These are phyloP conservation scores for Propithecus deckenii DNA, from an alignment of 2,797 vertebrate species.

Conservation along the genomic window DNA sequence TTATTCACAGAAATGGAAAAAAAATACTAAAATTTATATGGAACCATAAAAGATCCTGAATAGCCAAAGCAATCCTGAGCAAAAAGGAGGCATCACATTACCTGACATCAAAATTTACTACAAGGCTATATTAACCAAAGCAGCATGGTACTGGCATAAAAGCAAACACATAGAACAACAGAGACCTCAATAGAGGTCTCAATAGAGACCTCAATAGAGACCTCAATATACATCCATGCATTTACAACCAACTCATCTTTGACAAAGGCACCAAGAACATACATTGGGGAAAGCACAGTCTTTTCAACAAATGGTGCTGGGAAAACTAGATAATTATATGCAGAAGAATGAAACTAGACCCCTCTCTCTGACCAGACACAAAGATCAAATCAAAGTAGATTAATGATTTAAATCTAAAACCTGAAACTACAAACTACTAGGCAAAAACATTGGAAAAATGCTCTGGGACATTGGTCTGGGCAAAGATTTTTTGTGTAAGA, in stretches of 20 bases:
- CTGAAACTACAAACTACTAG: neutral
- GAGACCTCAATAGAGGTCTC: neutral
- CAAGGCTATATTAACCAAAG: neutral
- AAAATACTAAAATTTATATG: neutral
- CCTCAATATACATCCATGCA: neutral
- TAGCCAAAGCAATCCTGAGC: neutral
- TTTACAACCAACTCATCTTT: neutral
- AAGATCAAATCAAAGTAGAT: neutral
- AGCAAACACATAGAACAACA: neutral
- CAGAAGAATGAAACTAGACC: neutral
- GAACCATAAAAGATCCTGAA: neutral
- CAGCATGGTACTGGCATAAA: neutral
- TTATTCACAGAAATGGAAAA: neutral
- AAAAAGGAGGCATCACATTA: neutral
- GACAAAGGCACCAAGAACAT: neutral
- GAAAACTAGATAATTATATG: neutral
- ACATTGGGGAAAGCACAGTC: neutral
- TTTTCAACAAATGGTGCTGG: neutral
- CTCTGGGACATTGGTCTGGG: neutral
- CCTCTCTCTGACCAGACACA: neutral
- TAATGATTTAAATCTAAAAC: neutral
- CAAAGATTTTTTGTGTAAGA: neutral
- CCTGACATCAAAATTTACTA: neutral
- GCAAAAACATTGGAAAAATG: neutral
- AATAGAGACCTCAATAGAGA: neutral